These are phyloP conservation scores for Lytechinus variegatus DNA, from an alignment of 35 echinoderm and acorn worm species.

Conservation along the genomic window DNA sequence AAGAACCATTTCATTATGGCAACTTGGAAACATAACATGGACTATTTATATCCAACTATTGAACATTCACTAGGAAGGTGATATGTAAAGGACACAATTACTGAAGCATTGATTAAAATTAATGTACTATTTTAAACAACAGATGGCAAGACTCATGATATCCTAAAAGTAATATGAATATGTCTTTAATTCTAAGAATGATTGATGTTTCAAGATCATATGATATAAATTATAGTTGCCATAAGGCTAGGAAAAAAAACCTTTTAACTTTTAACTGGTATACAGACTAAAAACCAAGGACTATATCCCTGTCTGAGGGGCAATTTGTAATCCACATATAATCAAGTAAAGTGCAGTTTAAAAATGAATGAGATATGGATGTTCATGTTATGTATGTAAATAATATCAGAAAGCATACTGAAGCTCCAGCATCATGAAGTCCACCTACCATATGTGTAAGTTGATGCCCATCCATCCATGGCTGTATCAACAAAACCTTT, in stretches of 20 bases:
- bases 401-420: no score
- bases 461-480: no score
- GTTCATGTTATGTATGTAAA: no score
- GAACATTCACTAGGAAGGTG: neutral
- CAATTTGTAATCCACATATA: neutral
- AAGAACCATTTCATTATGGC: neutral
- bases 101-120: neutral
- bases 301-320: neutral
- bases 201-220: neutral
- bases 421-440: no score
- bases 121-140: neutral
- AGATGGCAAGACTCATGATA: neutral
- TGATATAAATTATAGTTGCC: neutral
- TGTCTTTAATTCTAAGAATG: neutral
- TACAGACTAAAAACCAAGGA: neutral
- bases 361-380: no score
- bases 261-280: neutral
- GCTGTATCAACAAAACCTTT: no score
- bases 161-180: neutral
- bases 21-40: neutral
- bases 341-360: no score
- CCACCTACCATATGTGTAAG: no score
- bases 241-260: no score
- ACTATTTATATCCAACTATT: neutral
- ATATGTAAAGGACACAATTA: neutral